phyloP scores from a whole-genome alignment of 2,888 invertebrate genomes.

The Pilophorus perplexus region DNA sequence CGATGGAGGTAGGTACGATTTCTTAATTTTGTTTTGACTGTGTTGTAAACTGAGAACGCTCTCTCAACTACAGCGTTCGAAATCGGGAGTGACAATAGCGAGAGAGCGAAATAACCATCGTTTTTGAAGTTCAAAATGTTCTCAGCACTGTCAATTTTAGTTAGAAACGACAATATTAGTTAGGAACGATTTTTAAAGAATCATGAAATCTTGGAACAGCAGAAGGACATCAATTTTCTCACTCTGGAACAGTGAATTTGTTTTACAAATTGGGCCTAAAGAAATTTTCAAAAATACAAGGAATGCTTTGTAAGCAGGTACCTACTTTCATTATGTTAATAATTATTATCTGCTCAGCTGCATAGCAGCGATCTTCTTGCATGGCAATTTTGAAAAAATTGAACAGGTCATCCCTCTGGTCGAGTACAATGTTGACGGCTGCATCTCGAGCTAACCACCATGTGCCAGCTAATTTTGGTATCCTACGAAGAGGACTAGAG shows the following conservation, averaged over 20 bases:
- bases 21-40: too few species aligned
- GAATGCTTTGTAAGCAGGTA: background rate
- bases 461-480: constrained; percentile 11
- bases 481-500: background rate
- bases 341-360: constrained; percentile 5
- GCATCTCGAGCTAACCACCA: constrained; percentile 1
- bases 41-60: too few species aligned
- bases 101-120: too few species aligned
- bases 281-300: background rate
- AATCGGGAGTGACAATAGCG: too few species aligned
- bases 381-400: background rate
- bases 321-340: background rate
- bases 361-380: background rate
- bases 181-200: background rate
- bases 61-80: too few species aligned
- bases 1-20: too few species aligned
- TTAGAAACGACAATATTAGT: background rate
- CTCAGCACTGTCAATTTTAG: background rate
- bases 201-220: background rate
- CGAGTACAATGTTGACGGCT: background rate
- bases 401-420: constrained; percentile 12
- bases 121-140: too few species aligned
- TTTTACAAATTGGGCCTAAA: too few species aligned
- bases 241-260: background rate
- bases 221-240: background rate